These are phyloP conservation scores for Sebastes alutus DNA, from an alignment of 2,797 vertebrate species.

Conservation along the genomic window DNA sequence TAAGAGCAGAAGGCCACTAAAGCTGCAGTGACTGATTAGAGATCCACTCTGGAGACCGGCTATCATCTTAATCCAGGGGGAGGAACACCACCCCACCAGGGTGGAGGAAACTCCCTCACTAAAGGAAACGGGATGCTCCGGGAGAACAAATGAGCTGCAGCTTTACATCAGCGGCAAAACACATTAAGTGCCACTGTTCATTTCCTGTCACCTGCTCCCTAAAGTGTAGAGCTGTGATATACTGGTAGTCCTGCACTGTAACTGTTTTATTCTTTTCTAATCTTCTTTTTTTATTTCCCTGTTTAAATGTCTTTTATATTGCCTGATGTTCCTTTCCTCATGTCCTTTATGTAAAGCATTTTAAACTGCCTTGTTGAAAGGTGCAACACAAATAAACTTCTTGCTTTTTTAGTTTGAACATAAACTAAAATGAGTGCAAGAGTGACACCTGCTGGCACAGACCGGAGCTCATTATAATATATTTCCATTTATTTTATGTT, in stretches of 20 bases:
- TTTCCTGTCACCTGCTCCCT: neutral
- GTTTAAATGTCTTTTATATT: neutral
- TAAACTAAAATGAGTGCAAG: neutral
- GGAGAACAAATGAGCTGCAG: neutral
- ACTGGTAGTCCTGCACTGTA: too few species aligned
- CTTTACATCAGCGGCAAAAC: neutral
- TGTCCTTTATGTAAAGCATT: neutral
- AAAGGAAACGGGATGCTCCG: neutral
- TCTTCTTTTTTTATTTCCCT: neutral
- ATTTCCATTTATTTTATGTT: neutral
- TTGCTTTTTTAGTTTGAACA: neutral
- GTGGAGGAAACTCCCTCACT: neutral
- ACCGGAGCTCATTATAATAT: neutral
- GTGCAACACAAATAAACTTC: neutral
- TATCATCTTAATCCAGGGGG: slow-evolving; percentile 2
- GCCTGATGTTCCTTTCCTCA: neutral
- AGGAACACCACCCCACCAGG: neutral
- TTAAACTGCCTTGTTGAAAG: neutral
- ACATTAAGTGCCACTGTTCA: neutral
- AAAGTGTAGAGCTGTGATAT: neutral
- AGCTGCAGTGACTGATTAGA: slow-evolving; percentile 49
- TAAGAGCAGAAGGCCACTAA: slow-evolving; percentile 18
- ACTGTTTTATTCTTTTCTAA: neutral
- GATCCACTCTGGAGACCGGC: neutral
- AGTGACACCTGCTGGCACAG: slow-evolving; percentile 51